Percentiles rank a stretch among this genome's conserved stretches.
These are phyloP conservation scores for Patiria miniata DNA, from an alignment of 35 echinoderm and acorn worm genomes.

Conservation along the genomic window DNA sequence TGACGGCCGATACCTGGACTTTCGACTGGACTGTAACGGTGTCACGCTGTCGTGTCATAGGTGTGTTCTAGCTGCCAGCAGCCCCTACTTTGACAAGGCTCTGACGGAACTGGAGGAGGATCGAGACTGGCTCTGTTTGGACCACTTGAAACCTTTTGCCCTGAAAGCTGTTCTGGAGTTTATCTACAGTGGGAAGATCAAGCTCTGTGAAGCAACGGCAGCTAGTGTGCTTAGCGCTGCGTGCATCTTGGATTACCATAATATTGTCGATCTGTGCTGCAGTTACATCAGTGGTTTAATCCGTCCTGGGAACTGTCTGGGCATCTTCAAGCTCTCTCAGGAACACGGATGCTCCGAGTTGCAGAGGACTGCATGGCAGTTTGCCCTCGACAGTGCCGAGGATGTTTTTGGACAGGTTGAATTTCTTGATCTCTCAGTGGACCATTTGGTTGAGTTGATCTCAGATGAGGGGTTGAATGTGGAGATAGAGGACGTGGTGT, in stretches of 20 bases:
- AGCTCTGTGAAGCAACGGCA: conserved; percentile 38
- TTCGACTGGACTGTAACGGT: conserved; percentile 49
- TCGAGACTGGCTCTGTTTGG: conserved; percentile 24
- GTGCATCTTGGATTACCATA: conserved; percentile 64
- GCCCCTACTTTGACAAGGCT: conserved; percentile 75
- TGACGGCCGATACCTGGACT: conserved; percentile 56
- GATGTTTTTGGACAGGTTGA: conserved; percentile 29
- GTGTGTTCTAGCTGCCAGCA: conserved; percentile 82
- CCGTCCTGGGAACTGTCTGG: conserved; percentile 59
- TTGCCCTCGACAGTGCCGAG: conserved; percentile 51
- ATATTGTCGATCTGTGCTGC: conserved; percentile 55
- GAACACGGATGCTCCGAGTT: conserved; percentile 17
- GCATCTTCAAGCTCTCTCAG: conserved; percentile 50
- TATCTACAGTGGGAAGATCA: conserved; percentile 61
- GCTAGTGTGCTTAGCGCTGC: conserved; percentile 55
- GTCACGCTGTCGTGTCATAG: conserved; percentile 72
- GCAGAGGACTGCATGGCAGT: conserved; percentile 40
- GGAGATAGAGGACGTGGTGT: conserved; percentile 55
- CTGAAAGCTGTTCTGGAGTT: conserved; percentile 52
- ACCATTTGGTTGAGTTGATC: conserved; percentile 34
- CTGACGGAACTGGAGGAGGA: conserved; percentile 62
- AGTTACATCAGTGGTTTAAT: conserved; percentile 51
- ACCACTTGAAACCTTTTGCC: conserved; percentile 36
- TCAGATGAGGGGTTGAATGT: conserved; percentile 47
- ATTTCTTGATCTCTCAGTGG: conserved; percentile 51